Conservation (phyloP, 2,888 invertebrate species). For the Monopis laevigella region DNA sequence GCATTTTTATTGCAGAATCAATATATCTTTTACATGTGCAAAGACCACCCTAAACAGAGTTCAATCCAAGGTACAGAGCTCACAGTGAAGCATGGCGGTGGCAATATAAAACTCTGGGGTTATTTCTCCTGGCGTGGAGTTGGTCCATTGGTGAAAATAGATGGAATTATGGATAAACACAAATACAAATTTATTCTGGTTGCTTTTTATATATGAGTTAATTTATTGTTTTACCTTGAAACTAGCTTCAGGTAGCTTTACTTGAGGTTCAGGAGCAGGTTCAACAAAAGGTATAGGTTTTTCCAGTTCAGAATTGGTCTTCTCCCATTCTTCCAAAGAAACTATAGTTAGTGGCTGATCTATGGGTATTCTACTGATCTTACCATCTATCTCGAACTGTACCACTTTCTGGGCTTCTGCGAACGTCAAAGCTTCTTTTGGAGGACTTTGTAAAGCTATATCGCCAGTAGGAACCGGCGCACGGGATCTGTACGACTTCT, state of each 20-base stretch:
- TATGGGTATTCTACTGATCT: slow-evolving; percentile 72
- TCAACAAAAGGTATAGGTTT: slow-evolving; percentile 51
- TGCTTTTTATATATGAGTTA: not conserved
- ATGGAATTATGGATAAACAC: too few species aligned
- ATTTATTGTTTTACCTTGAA: slow-evolving; percentile 36
- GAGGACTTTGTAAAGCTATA: slow-evolving; percentile 57
- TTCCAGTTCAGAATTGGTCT: slow-evolving; percentile 51
- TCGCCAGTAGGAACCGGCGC: slow-evolving; percentile 69
- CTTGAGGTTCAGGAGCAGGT: slow-evolving; percentile 50
- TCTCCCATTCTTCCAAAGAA: slow-evolving; percentile 73
- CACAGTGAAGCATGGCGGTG: too few species aligned
- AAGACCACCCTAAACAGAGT: too few species aligned
- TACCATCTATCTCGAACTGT: slow-evolving; percentile 87
- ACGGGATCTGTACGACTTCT: slow-evolving; percentile 68
- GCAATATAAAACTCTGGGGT: too few species aligned
- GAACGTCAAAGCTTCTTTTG: slow-evolving; percentile 79
- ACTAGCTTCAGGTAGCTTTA: slow-evolving; percentile 57
- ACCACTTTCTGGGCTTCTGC: slow-evolving; percentile 87
- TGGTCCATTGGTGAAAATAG: too few species aligned
- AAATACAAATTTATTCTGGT: not conserved
- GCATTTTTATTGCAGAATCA: too few species aligned
- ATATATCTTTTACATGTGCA: too few species aligned
- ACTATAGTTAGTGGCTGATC: slow-evolving; percentile 75
- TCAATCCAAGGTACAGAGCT: too few species aligned
- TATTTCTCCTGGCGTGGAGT: too few species aligned